phyloP scores from a whole-genome alignment of 2,888 invertebrate species.

The Epirrhoe tristata region DNA sequence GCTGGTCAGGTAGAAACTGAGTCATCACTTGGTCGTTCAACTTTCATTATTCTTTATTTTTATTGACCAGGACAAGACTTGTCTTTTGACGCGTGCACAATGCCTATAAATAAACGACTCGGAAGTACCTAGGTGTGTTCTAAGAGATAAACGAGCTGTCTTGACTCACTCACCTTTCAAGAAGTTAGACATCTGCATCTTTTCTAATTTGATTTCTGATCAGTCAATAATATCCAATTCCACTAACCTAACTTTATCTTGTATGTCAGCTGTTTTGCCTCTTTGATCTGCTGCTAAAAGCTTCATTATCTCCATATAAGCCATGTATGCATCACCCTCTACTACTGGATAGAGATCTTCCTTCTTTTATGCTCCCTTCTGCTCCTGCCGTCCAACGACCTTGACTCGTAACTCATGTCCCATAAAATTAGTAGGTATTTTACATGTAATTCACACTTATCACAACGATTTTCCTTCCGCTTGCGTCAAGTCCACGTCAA shows the following conservation, averaged over 20 bases:
- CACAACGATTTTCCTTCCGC: constrained; percentile 2
- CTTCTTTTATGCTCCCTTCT: too few species aligned
- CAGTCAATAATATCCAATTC: not conserved
- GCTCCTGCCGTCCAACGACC: not conserved
- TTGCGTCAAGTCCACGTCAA: constrained; percentile 18
- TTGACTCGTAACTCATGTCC: not conserved
- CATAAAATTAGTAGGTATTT: not conserved
- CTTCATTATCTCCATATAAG: too few species aligned
- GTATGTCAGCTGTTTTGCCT: not conserved
- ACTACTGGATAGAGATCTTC: too few species aligned
- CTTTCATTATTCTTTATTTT: constrained; percentile 78
- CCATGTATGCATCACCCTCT: too few species aligned
- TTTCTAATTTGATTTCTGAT: not conserved
- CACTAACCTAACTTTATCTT: not conserved
- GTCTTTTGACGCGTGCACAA: constrained; percentile 53
- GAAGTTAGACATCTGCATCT: not conserved
- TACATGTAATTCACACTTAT: not conserved
- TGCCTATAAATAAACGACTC: constrained; percentile 15
- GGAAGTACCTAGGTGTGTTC: constrained; percentile 6
- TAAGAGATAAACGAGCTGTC: constrained; percentile 1
- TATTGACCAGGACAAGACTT: constrained; percentile 63
- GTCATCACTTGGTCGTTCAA: constrained; percentile 81
- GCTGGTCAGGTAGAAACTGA: constrained; percentile 76
- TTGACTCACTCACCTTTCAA: not conserved
- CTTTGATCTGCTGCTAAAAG: not conserved